Evolutionary conservation across 2,797 vertebrate species (phyloP).

Genomic region (Myotis pilosus): DNA sequence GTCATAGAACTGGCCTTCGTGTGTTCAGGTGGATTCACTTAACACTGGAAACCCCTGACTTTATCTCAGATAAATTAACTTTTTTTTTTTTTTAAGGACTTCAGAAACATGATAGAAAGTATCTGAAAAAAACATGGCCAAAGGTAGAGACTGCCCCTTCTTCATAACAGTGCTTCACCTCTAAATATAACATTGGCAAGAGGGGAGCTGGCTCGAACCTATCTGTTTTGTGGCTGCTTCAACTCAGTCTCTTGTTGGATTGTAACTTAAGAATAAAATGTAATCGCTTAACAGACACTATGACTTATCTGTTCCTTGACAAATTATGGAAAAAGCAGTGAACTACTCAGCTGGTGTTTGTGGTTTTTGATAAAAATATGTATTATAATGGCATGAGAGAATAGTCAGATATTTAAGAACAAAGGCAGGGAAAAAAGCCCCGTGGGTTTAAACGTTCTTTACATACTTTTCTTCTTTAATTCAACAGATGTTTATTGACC

Average conservation of each 20-base stretch:
- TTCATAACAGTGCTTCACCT: not conserved
- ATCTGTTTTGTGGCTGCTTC: constrained; percentile 6
- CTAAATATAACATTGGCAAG: not conserved
- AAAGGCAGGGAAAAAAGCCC: not conserved
- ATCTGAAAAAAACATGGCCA: not conserved
- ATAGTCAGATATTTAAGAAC: constrained; percentile 20
- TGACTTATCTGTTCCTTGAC: constrained; percentile 23
- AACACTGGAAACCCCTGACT: not conserved
- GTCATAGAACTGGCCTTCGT: not conserved
- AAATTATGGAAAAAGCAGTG: constrained; percentile 14
- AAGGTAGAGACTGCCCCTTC: not conserved
- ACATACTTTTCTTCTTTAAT: not conserved
- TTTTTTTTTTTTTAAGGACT: not conserved
- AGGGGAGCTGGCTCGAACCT: not conserved
- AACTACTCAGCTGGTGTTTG: not conserved
- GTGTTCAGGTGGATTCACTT: not conserved
- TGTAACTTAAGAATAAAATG: constrained; percentile 14
- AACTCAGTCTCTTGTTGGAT: not conserved
- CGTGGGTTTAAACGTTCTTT: not conserved
- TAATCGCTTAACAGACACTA: not conserved
- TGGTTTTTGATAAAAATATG: constrained; percentile 27
- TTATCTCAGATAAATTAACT: constrained; percentile 11
- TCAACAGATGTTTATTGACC: not conserved
- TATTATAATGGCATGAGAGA: not conserved
- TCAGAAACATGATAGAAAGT: not conserved